phyloP scores from a whole-genome alignment of 1,140 invertebrate genomes.

The Drosophila tani region DNA sequence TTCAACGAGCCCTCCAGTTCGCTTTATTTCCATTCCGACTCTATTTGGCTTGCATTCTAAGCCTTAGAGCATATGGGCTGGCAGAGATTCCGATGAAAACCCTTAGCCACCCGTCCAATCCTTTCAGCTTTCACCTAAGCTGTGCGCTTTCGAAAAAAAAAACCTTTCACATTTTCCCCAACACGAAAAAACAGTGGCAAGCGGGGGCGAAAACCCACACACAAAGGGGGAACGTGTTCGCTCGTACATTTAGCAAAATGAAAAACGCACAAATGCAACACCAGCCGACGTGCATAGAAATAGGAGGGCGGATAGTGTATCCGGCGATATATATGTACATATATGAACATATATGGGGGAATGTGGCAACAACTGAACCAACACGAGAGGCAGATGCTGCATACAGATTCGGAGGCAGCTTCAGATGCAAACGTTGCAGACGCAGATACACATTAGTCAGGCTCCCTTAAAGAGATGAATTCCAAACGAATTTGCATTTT shows the following conservation, averaged over 20 bases:
- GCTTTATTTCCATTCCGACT: too few relatives aligned
- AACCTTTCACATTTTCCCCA: conserved; percentile 29
- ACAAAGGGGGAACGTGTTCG: neutral
- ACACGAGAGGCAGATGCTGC: conserved; percentile 47
- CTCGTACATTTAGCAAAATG: conserved; percentile 40
- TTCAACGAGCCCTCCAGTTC: too few relatives aligned
- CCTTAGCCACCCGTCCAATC: neutral
- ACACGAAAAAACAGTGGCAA: too few relatives aligned
- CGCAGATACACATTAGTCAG: conserved; percentile 33
- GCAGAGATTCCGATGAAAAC: neutral
- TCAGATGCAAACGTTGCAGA: conserved; percentile 19
- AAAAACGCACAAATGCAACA: conserved; percentile 48
- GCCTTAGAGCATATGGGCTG: neutral
- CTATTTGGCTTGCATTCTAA: too few relatives aligned
- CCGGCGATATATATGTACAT: neutral
- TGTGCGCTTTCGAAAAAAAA: conserved; percentile 7
- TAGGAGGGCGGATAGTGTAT: neutral
- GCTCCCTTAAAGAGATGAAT: conserved; percentile 19
- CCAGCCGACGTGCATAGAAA: conserved; percentile 4
- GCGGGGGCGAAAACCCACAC: conserved; percentile 12
- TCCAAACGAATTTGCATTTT: conserved; percentile 19
- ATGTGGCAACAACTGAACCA: conserved; percentile 32
- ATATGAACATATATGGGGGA: neutral
- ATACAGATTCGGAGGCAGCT: conserved; percentile 14
- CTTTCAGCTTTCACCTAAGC: conserved; percentile 6